These are phyloP conservation scores for Andrena bucephala DNA, from an alignment of 2,888 invertebrate species.

Conservation along the genomic window DNA sequence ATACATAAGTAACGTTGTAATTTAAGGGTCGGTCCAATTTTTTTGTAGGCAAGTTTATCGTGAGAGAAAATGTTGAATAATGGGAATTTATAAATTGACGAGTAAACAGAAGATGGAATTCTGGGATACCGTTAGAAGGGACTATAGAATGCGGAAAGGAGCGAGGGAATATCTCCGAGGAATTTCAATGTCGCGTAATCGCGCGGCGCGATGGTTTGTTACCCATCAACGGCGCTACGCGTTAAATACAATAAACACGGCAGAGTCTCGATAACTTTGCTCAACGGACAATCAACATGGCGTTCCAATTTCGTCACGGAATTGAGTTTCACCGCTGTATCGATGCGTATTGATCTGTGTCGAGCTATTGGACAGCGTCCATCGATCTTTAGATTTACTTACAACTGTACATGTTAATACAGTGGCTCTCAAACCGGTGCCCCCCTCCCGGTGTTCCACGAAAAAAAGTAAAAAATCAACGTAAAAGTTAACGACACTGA, in stretches of 20 bases:
- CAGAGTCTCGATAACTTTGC: slow-evolving; percentile 51
- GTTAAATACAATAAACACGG: slow-evolving; percentile 23
- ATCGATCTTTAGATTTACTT: slow-evolving; percentile 53
- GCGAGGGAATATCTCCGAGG: slow-evolving; percentile 1
- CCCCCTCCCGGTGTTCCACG: too few species aligned
- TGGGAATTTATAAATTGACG: neutral
- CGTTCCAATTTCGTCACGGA: slow-evolving; percentile 60
- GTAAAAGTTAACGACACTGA: neutral
- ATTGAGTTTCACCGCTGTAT: slow-evolving; percentile 44
- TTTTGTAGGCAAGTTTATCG: neutral
- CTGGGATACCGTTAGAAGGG: neutral
- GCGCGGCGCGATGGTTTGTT: slow-evolving; percentile 1
- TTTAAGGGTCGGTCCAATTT: too few species aligned
- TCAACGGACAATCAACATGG: slow-evolving; percentile 43
- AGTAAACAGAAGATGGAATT: neutral
- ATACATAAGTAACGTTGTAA: too few species aligned
- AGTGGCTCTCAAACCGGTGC: slow-evolving; percentile 26
- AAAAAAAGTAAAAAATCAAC: neutral
- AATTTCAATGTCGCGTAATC: slow-evolving; percentile 37
- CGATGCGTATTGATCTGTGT: slow-evolving; percentile 54
- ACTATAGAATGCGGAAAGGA: neutral
- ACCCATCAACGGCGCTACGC: neutral
- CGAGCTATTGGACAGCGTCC: slow-evolving; percentile 57
- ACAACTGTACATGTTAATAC: neutral
- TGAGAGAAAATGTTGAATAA: neutral